Conservation (phyloP, 1,140 invertebrate species). For the Hyphantria cunea region DNA sequence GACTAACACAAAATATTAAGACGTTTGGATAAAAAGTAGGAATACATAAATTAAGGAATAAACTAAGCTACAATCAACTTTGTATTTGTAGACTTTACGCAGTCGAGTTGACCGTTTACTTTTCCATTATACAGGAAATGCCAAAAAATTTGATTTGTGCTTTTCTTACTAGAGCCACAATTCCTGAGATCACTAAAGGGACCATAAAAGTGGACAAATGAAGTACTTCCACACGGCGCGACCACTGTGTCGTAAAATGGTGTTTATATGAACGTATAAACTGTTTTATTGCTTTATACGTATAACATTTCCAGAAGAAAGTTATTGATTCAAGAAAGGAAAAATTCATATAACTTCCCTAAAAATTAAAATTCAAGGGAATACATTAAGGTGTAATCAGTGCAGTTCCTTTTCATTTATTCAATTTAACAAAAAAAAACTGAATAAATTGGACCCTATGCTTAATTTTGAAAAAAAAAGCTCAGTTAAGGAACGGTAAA, state of each 20-base stretch:
- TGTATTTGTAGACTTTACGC: too few relatives aligned
- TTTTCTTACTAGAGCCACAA: slow-evolving; percentile 15
- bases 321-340: not conserved
- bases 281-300: not conserved
- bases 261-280: slow-evolving; percentile 17
- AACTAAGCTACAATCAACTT: too few relatives aligned
- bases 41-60: too few relatives aligned
- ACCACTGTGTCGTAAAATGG: slow-evolving; percentile 15
- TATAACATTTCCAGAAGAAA: not conserved
- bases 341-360: too few relatives aligned
- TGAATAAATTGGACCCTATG: too few relatives aligned
- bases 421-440: not conserved
- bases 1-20: too few relatives aligned
- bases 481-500: not conserved
- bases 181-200: slow-evolving; percentile 32
- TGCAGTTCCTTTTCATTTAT: not conserved
- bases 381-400: too few relatives aligned
- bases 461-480: not conserved
- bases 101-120: too few relatives aligned
- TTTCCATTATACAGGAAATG: too few relatives aligned
- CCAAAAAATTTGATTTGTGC: not conserved
- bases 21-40: too few relatives aligned
- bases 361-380: too few relatives aligned
- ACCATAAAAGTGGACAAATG: slow-evolving; percentile 44
- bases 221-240: slow-evolving; percentile 25